These are phyloP conservation scores for Drosophila formosana DNA, from an alignment of 2,888 invertebrate genomes.

Conservation along the genomic window DNA sequence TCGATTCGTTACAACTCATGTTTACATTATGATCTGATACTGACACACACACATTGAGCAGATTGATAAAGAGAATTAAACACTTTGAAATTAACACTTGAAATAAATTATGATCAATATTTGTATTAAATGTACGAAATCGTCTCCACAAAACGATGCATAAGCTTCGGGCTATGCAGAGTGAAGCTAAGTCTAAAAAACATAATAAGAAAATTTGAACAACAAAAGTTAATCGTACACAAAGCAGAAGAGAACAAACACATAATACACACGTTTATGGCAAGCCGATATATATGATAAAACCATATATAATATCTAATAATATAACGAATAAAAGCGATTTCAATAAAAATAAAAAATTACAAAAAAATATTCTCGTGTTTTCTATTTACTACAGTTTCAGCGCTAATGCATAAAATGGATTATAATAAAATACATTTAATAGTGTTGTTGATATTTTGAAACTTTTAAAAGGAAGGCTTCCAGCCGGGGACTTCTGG, in stretches of 20 bases:
- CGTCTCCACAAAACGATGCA: slow-evolving; percentile 48
- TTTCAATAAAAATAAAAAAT: slow-evolving; percentile 76
- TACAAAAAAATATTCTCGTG: slow-evolving; percentile 24
- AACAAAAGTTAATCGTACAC: slow-evolving; percentile 48
- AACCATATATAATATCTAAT: slow-evolving; percentile 75
- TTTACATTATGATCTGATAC: slow-evolving; percentile 42
- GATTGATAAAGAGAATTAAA: slow-evolving; percentile 27
- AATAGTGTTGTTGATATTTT: slow-evolving; percentile 1
- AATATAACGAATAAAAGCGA: slow-evolving; percentile 76
- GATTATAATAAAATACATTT: neutral
- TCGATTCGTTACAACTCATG: slow-evolving; percentile 47
- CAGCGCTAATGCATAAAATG: neutral
- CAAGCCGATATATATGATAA: slow-evolving; percentile 78
- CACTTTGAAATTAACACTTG: slow-evolving; percentile 44
- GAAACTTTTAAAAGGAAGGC: neutral
- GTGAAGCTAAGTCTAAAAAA: slow-evolving; percentile 43
- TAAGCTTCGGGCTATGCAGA: slow-evolving; percentile 21
- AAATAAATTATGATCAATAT: slow-evolving; percentile 53
- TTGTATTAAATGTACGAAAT: slow-evolving; percentile 66
- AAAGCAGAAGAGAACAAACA: slow-evolving; percentile 51
- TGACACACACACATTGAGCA: slow-evolving; percentile 23
- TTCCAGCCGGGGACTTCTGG: too few relatives aligned
- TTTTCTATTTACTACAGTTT: neutral
- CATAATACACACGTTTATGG: slow-evolving; percentile 72
- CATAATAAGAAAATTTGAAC: slow-evolving; percentile 36